Conservation (phyloP, 2,113 vertebrate species). For the pig (Sus scrofa) region T2T-Sscrofa CM000814.6:115218501-115219000, state of each 20-base stretch:
- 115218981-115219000: not conserved
- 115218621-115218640: not conserved
- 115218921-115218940: not conserved
- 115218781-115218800: slow-evolving; percentile 25
- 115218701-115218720: not conserved
- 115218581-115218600: not conserved
- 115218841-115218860: not conserved
- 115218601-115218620: not conserved
- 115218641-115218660: not conserved
- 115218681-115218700: not conserved
- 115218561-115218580: slow-evolving; percentile 14
- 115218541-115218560: not conserved
- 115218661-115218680: not conserved
- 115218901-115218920: not conserved
- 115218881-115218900: not conserved
- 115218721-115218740: not conserved
- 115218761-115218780: not conserved
- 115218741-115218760: not conserved
- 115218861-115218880: not conserved
- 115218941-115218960: not conserved
- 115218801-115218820: not conserved
- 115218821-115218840: not conserved
- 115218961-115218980: not conserved
- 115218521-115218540: slow-evolving; percentile 2
- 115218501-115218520: slow-evolving; percentile 21